Evolutionary conservation across 2,113 vertebrate species (phyloP).

Genomic region (Nothobranchius furzeri): DNA sequence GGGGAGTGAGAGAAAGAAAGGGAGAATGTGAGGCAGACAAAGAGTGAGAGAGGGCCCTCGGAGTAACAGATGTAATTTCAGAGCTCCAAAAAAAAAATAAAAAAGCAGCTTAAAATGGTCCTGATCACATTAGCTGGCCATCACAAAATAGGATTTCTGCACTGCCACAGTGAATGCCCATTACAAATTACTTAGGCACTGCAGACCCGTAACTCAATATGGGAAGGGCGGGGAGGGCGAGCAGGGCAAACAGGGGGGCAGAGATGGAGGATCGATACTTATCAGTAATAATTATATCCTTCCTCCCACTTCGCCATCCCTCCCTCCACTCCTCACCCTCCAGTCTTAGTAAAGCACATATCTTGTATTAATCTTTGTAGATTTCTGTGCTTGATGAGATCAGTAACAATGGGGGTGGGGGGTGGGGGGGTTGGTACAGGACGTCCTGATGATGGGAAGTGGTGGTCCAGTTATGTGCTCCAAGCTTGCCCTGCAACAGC

Average conservation of each 20-base stretch:
- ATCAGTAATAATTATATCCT: conserved; percentile 84
- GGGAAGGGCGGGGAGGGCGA: conserved; percentile 62
- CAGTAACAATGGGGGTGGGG: conserved; percentile 75
- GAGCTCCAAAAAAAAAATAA: conserved; percentile 52
- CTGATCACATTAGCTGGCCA: conserved; percentile 85
- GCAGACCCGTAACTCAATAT: conserved; percentile 85
- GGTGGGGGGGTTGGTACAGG: no score
- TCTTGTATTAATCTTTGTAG: conserved; percentile 74
- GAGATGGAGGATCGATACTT: conserved; percentile 79
- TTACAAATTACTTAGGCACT: conserved; percentile 87
- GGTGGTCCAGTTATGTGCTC: conserved; percentile 62
- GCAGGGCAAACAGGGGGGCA: conserved; percentile 66
- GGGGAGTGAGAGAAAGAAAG: conserved; percentile 21
- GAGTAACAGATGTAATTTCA: conserved; percentile 82
- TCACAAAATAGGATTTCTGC: conserved; percentile 88
- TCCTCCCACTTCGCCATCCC: conserved; percentile 63
- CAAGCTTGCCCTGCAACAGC: conserved; percentile 1
- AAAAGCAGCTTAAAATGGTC: conserved; percentile 82
- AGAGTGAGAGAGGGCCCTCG: conserved; percentile 65
- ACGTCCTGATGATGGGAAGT: conserved; percentile 60
- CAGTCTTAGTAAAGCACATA: conserved; percentile 68
- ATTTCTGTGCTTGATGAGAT: conserved; percentile 73
- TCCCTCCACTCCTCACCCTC: conserved; percentile 46
- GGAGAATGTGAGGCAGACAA: conserved; percentile 26
- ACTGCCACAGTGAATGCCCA: conserved; percentile 86